Evolutionary conservation across 2,797 vertebrate genomes (phyloP).

Genomic region (Hafferia zeledoni): DNA sequence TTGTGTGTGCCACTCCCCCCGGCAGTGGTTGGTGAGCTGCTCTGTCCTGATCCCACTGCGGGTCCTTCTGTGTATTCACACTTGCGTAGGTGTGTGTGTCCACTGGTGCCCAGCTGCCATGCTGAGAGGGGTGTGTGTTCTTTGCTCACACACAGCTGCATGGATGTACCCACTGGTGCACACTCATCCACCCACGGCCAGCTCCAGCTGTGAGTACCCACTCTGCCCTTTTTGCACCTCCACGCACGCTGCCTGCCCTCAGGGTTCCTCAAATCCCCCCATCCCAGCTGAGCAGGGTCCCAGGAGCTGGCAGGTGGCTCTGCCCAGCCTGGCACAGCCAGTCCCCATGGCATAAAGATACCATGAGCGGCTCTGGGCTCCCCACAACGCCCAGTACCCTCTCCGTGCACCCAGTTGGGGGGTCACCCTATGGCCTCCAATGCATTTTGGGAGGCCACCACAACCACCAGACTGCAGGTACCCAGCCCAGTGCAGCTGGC

Average conservation of each 20-base stretch:
- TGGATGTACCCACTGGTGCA: rapidly evolving
- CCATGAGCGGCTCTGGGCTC: rapidly evolving
- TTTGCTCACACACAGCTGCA: not conserved
- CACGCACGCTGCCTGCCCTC: rapidly evolving
- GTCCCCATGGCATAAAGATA: rapidly evolving
- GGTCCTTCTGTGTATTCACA: rapidly evolving
- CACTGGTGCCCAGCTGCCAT: rapidly evolving
- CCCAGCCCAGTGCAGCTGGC: not conserved
- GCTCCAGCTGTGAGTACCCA: rapidly evolving
- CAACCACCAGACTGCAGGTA: not conserved
- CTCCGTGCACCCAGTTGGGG: too few relatives aligned
- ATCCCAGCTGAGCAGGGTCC: not conserved
- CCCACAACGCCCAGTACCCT: not conserved
- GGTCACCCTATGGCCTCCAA: not conserved
- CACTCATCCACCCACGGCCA: too few relatives aligned
- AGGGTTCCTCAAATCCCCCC: not conserved
- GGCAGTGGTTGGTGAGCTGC: not conserved
- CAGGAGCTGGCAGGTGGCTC: rapidly evolving
- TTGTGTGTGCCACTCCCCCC: rapidly evolving
- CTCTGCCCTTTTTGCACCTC: not conserved
- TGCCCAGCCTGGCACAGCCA: not conserved
- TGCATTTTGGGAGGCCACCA: not conserved
- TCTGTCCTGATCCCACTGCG: not conserved
- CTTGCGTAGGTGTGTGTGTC: not conserved
- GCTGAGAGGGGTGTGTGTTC: rapidly evolving